Evolutionary conservation across 2,113 vertebrate genomes (phyloP).

Genomic region (Sarotherodon lohbergeri): DNA sequence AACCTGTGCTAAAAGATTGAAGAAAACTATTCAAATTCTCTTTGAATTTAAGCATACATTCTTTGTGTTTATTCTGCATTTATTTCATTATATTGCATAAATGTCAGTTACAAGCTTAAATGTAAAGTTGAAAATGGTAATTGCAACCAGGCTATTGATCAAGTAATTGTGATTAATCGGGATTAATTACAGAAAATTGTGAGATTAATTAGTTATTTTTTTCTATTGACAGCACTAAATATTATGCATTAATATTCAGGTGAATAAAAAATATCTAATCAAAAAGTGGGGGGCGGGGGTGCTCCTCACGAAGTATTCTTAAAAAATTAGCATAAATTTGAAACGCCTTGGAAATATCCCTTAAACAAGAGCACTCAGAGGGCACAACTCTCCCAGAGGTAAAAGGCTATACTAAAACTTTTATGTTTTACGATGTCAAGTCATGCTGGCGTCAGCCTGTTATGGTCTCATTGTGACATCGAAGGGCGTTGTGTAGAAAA

Average conservation of each 20-base stretch:
- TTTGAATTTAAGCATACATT: not conserved
- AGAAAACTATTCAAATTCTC: not conserved
- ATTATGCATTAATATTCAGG: not conserved
- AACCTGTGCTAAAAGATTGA: not conserved
- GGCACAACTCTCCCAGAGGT: not conserved
- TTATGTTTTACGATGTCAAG: not conserved
- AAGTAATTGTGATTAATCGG: not conserved
- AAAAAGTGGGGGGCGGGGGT: not conserved
- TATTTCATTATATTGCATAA: not conserved
- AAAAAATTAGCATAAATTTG: not conserved
- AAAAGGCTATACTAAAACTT: not conserved
- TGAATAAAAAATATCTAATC: not conserved
- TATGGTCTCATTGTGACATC: not conserved
- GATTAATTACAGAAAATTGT: not conserved
- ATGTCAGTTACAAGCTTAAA: not conserved
- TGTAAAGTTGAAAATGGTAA: not conserved
- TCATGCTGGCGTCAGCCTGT: not conserved
- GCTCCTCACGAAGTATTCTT: not conserved
- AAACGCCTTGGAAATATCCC: not conserved
- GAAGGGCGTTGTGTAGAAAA: not conserved
- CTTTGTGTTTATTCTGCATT: not conserved
- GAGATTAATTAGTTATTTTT: not conserved
- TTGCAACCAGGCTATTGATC: not conserved
- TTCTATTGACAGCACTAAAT: accelerated
- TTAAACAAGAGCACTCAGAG: not conserved